Conservation (phyloP, 2,113 vertebrate genomes). For the Hippolais icterina region DNA sequence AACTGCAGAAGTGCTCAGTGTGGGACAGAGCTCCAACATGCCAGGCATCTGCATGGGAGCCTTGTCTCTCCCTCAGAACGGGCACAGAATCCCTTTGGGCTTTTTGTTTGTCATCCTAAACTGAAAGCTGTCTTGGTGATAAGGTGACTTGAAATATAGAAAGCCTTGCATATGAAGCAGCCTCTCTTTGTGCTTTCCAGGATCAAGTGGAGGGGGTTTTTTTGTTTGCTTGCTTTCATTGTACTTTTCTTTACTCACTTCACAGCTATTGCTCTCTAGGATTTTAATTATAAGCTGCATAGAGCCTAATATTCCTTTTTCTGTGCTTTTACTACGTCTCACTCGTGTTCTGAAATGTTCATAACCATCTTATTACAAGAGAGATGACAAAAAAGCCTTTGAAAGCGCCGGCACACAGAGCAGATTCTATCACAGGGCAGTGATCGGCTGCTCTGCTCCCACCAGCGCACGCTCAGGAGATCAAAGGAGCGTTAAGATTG, state of each 20-base stretch:
- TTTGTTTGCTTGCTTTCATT: background rate
- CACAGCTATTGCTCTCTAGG: background rate
- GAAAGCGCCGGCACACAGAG: background rate
- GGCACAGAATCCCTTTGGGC: background rate
- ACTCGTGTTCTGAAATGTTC: background rate
- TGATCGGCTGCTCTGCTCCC: background rate
- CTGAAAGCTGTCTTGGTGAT: background rate
- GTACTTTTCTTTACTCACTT: background rate
- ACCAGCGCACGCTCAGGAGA: background rate
- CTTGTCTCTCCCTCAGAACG: background rate
- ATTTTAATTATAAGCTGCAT: conserved; percentile 1
- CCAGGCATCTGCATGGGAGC: background rate
- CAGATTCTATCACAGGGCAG: conserved; percentile 20
- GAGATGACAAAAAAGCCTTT: conserved; percentile 16
- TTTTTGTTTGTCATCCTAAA: background rate
- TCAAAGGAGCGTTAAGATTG: background rate
- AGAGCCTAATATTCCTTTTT: background rate
- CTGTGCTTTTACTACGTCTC: background rate
- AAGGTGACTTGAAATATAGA: conserved; percentile 1
- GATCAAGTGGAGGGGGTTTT: background rate
- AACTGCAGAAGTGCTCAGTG: background rate
- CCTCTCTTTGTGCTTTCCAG: background rate
- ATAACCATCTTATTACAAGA: conserved; percentile 10
- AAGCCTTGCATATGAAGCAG: background rate
- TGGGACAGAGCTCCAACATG: background rate